Evolutionary conservation across 2,797 vertebrate species (phyloP), one percentile per base, ranked within the genome.

Genomic region (Tamandua tetradactyla): DNA sequence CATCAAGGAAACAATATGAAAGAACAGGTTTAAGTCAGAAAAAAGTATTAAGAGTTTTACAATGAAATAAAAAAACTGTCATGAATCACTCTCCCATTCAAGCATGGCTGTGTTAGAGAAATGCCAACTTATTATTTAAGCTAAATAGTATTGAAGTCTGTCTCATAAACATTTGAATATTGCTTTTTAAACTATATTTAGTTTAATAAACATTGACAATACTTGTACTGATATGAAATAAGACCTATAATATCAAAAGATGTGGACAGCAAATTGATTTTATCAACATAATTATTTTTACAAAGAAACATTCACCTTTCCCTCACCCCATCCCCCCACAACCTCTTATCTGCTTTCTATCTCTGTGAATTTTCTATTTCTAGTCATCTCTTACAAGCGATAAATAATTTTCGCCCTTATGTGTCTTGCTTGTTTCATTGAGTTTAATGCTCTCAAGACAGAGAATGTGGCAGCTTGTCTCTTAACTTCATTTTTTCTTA

Each of bases 121-220:
- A 32, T 44, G 49, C n/a, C 37, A 62, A 14, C 6, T 82, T 17
- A 15, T 68, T n/a, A 25, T 59, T 42, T 40, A 86, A 81, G 17
- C 10, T 22, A 32, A 89, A 8, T 27, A 23, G 0, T 18, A 6
- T 25, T 42, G 1, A 78, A 62, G 20, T n/a, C 17, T 83, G 59
- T 69, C 35, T 82, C 66, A 9, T 35, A 52, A 64, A 40, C 18
- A 52, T 64, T 92, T 92, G 72, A 64, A 44, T 74, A 88, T 30
- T 61, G 27, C 66, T 69, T 95, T 85, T 66, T 82, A 93, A 94
- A 68, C 85, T 44, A 37, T 61, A 72, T 11, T 75, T 81, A 49
- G 30, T 35, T 91, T 64, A 71, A 49, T 52, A 85, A 74, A 23
- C 17, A 87, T 49, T 62, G 37, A 47, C 79, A 35, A 57, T 7